These are phyloP conservation scores for Urocynchramus pylzowi DNA, from an alignment of 2,113 vertebrate species.

Conservation along the genomic window DNA sequence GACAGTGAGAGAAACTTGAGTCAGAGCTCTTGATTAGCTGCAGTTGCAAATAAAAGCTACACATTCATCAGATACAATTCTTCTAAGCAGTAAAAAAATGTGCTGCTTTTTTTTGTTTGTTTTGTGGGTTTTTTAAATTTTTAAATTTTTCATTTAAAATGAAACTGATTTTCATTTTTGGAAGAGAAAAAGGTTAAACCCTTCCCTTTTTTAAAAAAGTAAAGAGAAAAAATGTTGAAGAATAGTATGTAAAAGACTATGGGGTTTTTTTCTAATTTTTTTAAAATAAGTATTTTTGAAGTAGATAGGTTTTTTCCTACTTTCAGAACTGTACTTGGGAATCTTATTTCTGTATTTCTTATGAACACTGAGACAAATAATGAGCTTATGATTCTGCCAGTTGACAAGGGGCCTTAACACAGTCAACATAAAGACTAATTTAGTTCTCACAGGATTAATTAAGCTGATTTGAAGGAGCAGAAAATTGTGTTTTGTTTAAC, in stretches of 20 bases:
- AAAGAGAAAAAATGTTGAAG: neutral
- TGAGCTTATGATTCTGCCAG: neutral
- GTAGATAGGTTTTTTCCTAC: neutral
- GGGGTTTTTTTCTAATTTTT: neutral
- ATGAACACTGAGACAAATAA: neutral
- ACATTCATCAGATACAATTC: neutral
- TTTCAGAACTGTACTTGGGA: neutral
- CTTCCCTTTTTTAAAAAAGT: neutral
- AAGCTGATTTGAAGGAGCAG: neutral
- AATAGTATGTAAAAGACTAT: neutral
- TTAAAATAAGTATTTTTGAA: neutral
- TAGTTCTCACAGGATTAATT: neutral
- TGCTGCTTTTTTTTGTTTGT: neutral
- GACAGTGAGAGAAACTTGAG: neutral
- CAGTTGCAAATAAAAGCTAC: neutral
- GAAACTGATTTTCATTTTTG: neutral
- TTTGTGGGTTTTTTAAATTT: neutral
- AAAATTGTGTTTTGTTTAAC: conserved; percentile 6
- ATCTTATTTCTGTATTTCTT: neutral
- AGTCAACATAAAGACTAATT: neutral
- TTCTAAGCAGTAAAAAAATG: neutral
- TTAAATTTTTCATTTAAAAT: too few species aligned
- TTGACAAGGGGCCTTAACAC: neutral
- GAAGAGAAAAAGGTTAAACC: neutral
- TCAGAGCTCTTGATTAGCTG: neutral